Base-by-base conservation (phyloP, 2,888 invertebrate genomes). In the Lithophane leautieri region DNA sequence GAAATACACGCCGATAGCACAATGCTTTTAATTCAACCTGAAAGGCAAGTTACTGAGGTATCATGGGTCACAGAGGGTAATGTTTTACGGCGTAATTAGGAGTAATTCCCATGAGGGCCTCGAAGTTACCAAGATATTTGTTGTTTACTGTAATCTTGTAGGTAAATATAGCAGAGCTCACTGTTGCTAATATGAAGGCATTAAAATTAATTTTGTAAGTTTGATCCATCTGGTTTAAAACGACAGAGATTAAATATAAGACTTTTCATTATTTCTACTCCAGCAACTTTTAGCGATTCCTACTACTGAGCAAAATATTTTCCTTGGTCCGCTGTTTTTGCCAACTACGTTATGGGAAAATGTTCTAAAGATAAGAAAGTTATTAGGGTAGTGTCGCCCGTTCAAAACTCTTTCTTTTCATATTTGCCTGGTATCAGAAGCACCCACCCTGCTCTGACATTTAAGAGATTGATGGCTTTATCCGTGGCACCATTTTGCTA, bases 401-500 rank as follows among this genome's bases (percentile, higher is more conserved):
- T 67, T 69, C 34, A 47, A 71, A 73, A 76, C 70, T 81, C 78
- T 79, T 84, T 77, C 67, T 61, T 74, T 76, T 84, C 73, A 85
- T 80, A 71, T 71, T 74, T 60, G 68, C 85, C 76, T 85, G 79
- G 82, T 82, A 84, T 74, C 83, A 60, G 52, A 44, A 42, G 28
- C 65, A 65, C n/a, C n/a, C n/a, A 72, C 70, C 74, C 52, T 54
- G 60, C 44, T 61, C 78, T 66, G 70, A 77, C 82, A 75, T 76
- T 82, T 84, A 82, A 66, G 61, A 77, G 85, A 84, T 84, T 79
- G 85, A 84, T 82, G 61, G 79, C 67, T 78, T 61, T 74, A 77
- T 83, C 74, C 56, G 44, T 73, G 50, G 58, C 28, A 52, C 60
- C 34, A 25, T 81, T 81, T 81, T 69, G 40, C 54, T 70, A 76